Percentiles rank a stretch among this genome's conserved stretches.
Conservation (phyloP, 2,113 vertebrate species). For the Ameiurus melas region DNA sequence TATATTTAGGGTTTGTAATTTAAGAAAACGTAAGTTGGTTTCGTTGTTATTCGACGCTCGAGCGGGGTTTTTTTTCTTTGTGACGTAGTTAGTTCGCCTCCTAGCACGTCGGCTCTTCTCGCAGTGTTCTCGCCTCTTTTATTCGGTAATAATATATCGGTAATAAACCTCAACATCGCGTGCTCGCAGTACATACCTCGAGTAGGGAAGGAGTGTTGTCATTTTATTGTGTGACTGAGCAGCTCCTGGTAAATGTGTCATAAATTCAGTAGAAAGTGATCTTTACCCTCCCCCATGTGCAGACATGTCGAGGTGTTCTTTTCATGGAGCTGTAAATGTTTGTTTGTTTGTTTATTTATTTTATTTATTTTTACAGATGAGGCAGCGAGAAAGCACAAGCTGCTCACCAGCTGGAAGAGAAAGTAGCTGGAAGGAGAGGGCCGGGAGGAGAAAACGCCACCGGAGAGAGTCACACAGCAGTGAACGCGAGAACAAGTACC, state of each 20-base stretch:
- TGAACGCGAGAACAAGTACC: conserved; percentile 82
- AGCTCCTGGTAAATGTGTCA: not conserved
- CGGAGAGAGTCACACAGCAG: conserved; percentile 84
- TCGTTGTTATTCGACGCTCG: not conserved
- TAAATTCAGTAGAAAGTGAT: not conserved
- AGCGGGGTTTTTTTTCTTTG: no score
- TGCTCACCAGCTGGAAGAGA: conserved; percentile 78
- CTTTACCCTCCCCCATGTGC: no score
- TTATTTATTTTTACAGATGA: conserved; percentile 77
- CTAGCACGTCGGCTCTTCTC: not conserved
- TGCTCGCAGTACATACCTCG: not conserved
- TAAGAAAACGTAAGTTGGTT: no score
- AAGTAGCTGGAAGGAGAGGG: conserved; percentile 80
- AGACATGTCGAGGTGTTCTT: not conserved
- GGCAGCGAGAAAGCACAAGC: conserved; percentile 75
- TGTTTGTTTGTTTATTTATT: no score
- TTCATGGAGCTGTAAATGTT: not conserved
- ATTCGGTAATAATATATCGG: not conserved
- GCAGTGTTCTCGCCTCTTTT: not conserved
- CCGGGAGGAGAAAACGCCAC: conserved; percentile 77
- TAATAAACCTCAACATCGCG: not conserved
- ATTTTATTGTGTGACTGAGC: not conserved
- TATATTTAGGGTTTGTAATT: not conserved
- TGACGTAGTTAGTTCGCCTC: not conserved
- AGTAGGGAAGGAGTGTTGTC: not conserved